Percentiles rank a stretch among this genome's conserved stretches.
Conservation (phyloP, 2,888 invertebrate species). For the Nebria brevicollis region DNA sequence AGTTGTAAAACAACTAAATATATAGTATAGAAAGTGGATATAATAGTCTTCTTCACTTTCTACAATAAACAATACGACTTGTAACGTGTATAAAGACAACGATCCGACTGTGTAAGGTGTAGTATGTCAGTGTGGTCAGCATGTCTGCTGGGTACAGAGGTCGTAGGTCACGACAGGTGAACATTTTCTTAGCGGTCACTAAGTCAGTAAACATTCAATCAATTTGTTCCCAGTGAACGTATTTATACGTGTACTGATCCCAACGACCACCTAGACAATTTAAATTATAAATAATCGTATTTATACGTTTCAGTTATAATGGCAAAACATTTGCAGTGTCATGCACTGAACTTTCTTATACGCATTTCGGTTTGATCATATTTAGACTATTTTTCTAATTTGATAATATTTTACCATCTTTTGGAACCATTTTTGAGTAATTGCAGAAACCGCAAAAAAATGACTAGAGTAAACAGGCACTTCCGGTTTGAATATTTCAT, state of each 20-base stretch:
- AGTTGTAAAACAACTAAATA: neutral
- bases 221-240: neutral
- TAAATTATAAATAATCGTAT: neutral
- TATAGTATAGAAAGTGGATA: neutral
- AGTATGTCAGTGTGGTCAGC: conserved; percentile 16
- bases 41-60: neutral
- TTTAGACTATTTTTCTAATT: too few species aligned
- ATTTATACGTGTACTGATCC: neutral
- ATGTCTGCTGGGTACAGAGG: conserved; percentile 14
- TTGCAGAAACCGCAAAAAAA: too few species aligned
- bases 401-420: too few species aligned
- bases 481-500: too few species aligned
- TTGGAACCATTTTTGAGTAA: too few species aligned
- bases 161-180: conserved; percentile 12
- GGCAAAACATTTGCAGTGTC: too few species aligned
- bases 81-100: neutral
- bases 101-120: conserved; percentile 7
- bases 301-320: too few species aligned
- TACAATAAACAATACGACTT: neutral
- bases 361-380: too few species aligned
- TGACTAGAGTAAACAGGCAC: too few species aligned
- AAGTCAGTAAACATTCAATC: conserved; percentile 14
- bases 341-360: too few species aligned
- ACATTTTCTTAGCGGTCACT: conserved; percentile 3
- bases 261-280: neutral